A percentile compares a stretch with the other conserved stretches of the same genome.
phyloP scores from a whole-genome alignment of 1,140 invertebrate species.

The Matsumurasca onukii region DNA sequence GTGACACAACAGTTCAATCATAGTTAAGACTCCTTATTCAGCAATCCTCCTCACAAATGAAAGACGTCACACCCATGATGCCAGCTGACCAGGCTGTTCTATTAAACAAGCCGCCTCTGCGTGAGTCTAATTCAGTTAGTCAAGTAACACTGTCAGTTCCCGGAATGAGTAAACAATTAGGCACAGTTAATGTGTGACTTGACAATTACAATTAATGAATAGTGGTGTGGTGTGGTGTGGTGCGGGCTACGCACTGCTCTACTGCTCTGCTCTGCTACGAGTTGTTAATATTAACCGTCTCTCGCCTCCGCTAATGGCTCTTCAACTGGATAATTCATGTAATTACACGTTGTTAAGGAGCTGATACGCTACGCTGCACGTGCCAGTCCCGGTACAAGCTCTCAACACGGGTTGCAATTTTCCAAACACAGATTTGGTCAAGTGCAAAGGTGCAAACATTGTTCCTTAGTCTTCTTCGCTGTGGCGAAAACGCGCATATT shows the following conservation, averaged over 20 bases:
- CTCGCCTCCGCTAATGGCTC: slow-evolving; percentile 30
- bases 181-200: background rate
- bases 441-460: too few relatives aligned
- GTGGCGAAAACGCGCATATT: too few relatives aligned
- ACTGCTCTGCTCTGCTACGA: background rate
- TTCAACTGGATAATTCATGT: slow-evolving; percentile 33
- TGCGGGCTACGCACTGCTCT: background rate
- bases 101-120: too few relatives aligned
- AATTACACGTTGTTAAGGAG: slow-evolving; percentile 20
- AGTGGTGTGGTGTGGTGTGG: background rate
- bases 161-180: background rate
- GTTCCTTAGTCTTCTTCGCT: too few relatives aligned
- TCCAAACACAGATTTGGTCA: too few relatives aligned
- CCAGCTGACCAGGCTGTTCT: too few relatives aligned
- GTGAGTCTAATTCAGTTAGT: background rate
- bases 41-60: too few relatives aligned
- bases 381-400: background rate
- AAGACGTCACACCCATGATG: too few relatives aligned
- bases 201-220: background rate
- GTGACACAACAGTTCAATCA: too few relatives aligned
- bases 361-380: background rate
- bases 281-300: slow-evolving; percentile 32
- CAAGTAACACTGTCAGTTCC: background rate
- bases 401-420: background rate
- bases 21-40: too few relatives aligned